phyloP scores from a whole-genome alignment of 2,797 vertebrate species.

The Acropternis orthonyx region DNA sequence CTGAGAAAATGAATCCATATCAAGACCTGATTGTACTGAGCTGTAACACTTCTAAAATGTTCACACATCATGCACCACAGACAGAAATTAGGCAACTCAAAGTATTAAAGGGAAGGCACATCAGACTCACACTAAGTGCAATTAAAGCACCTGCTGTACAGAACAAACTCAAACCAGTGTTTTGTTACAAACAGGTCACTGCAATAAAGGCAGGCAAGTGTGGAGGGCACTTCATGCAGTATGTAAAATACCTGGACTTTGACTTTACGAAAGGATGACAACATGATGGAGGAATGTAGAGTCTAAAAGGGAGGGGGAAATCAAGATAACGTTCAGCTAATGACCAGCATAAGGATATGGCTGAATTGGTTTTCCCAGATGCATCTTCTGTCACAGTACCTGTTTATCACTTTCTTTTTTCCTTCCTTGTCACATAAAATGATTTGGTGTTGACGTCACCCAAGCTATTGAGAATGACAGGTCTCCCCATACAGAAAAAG shows the following conservation, averaged over 20 bases:
- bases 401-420: neutral
- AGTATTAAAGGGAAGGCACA: conserved; percentile 31
- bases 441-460: neutral
- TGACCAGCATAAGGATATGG: neutral
- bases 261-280: conserved; percentile 88
- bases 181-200: conserved; percentile 41
- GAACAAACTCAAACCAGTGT: neutral
- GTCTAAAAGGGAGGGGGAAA: conserved; percentile 75
- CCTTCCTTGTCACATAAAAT: neutral
- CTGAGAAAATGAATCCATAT: neutral
- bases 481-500: neutral
- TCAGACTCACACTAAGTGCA: neutral
- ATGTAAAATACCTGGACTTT: conserved; percentile 87
- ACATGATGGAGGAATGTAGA: conserved; percentile 81
- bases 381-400: neutral
- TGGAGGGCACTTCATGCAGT: conserved; percentile 71
- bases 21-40: neutral
- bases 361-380: neutral
- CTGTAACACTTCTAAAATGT: neutral
- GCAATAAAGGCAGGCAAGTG: conserved; percentile 67
- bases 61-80: conserved; percentile 66
- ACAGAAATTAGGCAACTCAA: conserved; percentile 6
- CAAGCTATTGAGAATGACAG: neutral
- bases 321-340: conserved; percentile 69
- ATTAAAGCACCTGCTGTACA: neutral